Base-by-base conservation (phyloP, 1,140 invertebrate genomes). In the Mylabris phalerata region DNA sequence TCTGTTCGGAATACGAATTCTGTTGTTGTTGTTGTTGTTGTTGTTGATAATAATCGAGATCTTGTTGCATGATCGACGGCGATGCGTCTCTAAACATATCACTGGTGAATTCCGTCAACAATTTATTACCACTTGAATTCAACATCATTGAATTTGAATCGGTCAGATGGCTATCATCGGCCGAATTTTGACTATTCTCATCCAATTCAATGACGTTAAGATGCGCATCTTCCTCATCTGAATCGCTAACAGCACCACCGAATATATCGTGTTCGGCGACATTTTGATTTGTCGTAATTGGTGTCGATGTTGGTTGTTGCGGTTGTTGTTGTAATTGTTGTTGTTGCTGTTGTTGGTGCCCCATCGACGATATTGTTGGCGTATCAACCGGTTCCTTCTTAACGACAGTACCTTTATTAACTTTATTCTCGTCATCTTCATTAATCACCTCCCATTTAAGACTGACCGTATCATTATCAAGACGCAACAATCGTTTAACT, bases 361-460 rank as follows among this genome's bases (percentile, higher is more conserved):
- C 7, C 32, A 19, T 19, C 19, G 19, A 1, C 32, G 32, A 5
- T 32, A 32, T 61, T 60, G 51, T 75, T 72, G 41, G 70, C 69
- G 55, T 71, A 60, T 80, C 78, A 10, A 76, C 65, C n/a, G 71
- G 75, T 48, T 83, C 82, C 47, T 80, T 77, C 9, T 72, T 79
- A 2, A 79, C 63, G 59, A 76, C 79, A 51, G 79, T 78, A 61
- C 79, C 80, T 46, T 80, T 80, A 39, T 80, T 80, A 26, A 80
- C 76, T 69, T 81, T 80, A 64, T 80, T 79, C 57, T 92, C 89
- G 65, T 92, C 89, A 71, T 96, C 92, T 72, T 96, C 93, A 64
- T 88, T 90, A 38, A 97, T 87, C 0, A 98, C 86, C 74, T 98
- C 94, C 86, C 90, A 98, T 54, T 88, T 89, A 1, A 97, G 89